These are phyloP conservation scores for Mormyrus proboscirostris DNA, from an alignment of 2,797 vertebrate species.

Conservation along the genomic window DNA sequence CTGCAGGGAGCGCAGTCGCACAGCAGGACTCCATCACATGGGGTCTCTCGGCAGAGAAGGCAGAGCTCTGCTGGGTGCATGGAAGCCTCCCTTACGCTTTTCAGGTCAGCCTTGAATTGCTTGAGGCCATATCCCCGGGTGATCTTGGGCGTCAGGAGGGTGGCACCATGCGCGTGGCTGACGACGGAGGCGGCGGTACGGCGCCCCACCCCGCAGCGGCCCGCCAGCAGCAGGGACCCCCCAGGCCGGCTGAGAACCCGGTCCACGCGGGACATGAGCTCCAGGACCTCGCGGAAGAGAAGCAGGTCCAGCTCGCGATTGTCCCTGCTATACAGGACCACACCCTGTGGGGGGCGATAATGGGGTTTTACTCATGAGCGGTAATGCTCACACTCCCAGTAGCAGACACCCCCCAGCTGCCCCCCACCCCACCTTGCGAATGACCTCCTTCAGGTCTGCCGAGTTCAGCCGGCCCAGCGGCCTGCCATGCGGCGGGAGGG, in stretches of 20 bases:
- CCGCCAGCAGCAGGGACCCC: conserved; percentile 86
- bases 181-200: conserved; percentile 79
- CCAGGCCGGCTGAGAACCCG: conserved; percentile 84
- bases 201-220: conserved; percentile 85
- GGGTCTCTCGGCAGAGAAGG: neutral
- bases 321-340: conserved; percentile 83
- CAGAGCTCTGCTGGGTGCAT: neutral
- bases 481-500: conserved; percentile 80
- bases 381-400: neutral
- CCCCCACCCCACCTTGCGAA: conserved; percentile 73
- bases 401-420: neutral
- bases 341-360: conserved; percentile 61
- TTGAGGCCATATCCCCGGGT: conserved; percentile 82
- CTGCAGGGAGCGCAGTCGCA: conserved; percentile 50
- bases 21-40: neutral
- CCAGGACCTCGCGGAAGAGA: conserved; percentile 87
- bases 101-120: conserved; percentile 89
- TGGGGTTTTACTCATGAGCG: neutral
- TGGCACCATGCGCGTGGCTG: conserved; percentile 86
- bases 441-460: conserved; percentile 75
- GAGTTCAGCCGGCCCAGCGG: conserved; percentile 75
- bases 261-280: conserved; percentile 80
- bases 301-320: conserved; percentile 83
- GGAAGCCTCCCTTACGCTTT: conserved; percentile 62
- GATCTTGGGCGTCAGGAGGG: conserved; percentile 80